Evolutionary conservation across 2,113 vertebrate species (phyloP), one percentile per base, ranked within the genome.

Genomic region (Peromyscus polionotus): DNA sequence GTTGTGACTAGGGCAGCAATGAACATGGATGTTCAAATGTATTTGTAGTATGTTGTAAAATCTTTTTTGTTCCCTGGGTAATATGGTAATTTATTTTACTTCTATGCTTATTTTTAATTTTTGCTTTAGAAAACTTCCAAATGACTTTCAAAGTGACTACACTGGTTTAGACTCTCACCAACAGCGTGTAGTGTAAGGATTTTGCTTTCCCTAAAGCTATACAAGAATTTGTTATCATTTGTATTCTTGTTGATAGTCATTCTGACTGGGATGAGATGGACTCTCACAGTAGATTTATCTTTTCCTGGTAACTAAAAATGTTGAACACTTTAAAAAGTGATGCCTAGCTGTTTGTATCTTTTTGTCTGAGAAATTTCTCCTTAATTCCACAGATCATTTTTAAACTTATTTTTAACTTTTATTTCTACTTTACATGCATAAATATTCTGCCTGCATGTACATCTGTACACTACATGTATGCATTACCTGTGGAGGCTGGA

Each of bases 171-270:
- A 54, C 48, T 79, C 16, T 79, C 31, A 79, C 16, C 9, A 79
- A 54, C 7, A 17, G 7, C 20, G 7, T 19, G 0, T 33, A 36
- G 7, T 19, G 0, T 33, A 36, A 51, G 28, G 13, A 14, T 48
- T 79, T 48, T 10, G 4, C 45, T 79, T 79, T 54, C 77, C 16
- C 17, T 3, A 79, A 14, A 79, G 51, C 1, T 17, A 77, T 54
- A 28, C 7, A 1, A 20, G 17, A 19, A 79, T 54, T 54, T 51
- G 77, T 33, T 54, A 9, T 79, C 48, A 54, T 19, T 33, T 51
- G 45, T 77, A 16, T 77, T 77, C 76, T 51, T 77, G 14, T 77
- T 79, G 76, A 51, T 33, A 79, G 76, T 28, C 76, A 79, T 51
- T 79, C 28, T 51, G 45, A 33, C 45, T 79, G 14, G 76, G 31